Evolutionary conservation across 2,797 vertebrate species (phyloP), one percentile per base, ranked within the genome.

Genomic region (Thripadectes ignobilis): DNA sequence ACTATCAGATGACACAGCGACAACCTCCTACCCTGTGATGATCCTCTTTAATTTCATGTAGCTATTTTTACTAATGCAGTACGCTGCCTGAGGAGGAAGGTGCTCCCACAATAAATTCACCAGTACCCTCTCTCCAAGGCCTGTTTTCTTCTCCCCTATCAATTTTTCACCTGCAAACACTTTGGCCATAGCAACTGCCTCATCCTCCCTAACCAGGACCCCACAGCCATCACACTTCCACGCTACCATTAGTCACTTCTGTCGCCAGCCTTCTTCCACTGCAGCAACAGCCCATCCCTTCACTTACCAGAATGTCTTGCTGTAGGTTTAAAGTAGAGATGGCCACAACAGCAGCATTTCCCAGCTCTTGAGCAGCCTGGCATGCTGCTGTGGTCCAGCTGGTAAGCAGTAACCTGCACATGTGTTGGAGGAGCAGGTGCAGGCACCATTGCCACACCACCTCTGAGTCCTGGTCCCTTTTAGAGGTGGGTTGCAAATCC

Each of bases 41-140:
- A 46, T 85, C 61, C 43, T 81, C 65, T 78, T 81, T 76, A 39
- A 73, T 92, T 72, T 43, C 77, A 78, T 18, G 22, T 55, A 39
- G n/a, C 68, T 96, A 85, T 88, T 88, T 93, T 94, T 89, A 46
- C 36, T 75, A 75, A 67, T 18, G 32, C 27, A 39, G 34, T 36
- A 27, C 20, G 48, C 16, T 10, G 2, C 45, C 51, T 51, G 59
- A 91, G 74, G 36, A 93, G 22, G 51, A 87, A 75, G n/a, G 20
- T 69, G 32, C 39, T 86, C 58, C 63, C 81, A 82, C 62, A 59
- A 51, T 36, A 75, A 78, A 66, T 58, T 81, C 24, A 8, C 46
- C 30, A 45, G 12, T 66, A 38, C 10, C 9, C 16, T 76, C 10
- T 52, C 15, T 85, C 43, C 22, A 19, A 3, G 1, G 24, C 14